These are phyloP conservation scores for Tubulanus polymorphus DNA, from an alignment of 2,888 invertebrate species.

Conservation along the genomic window DNA sequence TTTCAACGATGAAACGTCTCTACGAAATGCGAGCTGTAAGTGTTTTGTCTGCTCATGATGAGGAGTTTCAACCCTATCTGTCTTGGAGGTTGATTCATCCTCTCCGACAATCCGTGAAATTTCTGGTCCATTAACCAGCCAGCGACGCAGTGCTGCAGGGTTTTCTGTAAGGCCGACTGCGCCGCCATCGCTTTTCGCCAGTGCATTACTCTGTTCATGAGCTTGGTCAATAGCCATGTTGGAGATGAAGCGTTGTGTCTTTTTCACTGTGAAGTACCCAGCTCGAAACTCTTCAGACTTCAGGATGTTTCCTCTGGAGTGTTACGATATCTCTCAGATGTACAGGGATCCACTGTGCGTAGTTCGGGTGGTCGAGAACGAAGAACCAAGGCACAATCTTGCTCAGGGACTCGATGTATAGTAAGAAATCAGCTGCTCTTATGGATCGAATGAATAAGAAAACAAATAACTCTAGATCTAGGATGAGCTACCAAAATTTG, in stretches of 20 bases:
- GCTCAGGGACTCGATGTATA: slow-evolving; percentile 9
- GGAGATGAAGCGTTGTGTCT: slow-evolving; percentile 11
- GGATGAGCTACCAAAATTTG: neutral
- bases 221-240: slow-evolving; percentile 21
- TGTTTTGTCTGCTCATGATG: slow-evolving; percentile 16
- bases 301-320: slow-evolving; percentile 6
- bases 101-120: slow-evolving; percentile 13
- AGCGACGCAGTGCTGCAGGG: slow-evolving; percentile 12
- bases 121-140: slow-evolving; percentile 19
- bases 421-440: slow-evolving; percentile 1
- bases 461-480: neutral
- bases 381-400: slow-evolving; percentile 9
- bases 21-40: slow-evolving; percentile 11
- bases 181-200: slow-evolving; percentile 18
- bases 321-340: slow-evolving; percentile 8
- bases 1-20: slow-evolving; percentile 9
- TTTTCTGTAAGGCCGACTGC: slow-evolving; percentile 18
- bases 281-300: slow-evolving; percentile 4
- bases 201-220: slow-evolving; percentile 20
- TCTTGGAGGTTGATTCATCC: slow-evolving; percentile 1
- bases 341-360: slow-evolving; percentile 4
- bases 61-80: neutral
- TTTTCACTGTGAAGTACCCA: slow-evolving; percentile 10
- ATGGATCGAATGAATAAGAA: slow-evolving; percentile 10
- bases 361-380: slow-evolving; percentile 8